Conservation (phyloP, 2,797 vertebrate species). For the Tokudaia tokunoshimensis region DNA sequence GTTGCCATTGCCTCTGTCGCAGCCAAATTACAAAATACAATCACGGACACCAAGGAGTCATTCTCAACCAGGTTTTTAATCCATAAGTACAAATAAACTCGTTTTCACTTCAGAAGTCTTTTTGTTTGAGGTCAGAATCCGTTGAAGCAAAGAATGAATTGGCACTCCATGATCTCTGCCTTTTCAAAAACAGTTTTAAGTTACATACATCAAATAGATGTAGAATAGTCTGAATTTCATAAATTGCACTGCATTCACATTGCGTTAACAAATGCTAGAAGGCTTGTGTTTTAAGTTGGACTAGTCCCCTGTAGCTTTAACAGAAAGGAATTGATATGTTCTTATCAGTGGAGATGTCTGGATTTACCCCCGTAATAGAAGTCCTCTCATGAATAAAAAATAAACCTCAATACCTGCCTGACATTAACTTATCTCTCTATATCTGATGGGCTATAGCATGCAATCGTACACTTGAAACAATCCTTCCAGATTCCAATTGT, state of each 20-base stretch:
- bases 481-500: neutral
- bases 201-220: neutral
- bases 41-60: neutral
- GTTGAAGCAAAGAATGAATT: neutral
- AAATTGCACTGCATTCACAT: neutral
- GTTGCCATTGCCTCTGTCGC: neutral
- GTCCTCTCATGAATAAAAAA: neutral
- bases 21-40: neutral
- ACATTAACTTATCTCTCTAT: neutral
- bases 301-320: neutral
- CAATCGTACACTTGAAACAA: neutral
- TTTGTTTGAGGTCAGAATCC: neutral
- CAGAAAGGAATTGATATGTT: neutral
- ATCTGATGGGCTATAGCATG: neutral
- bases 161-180: neutral
- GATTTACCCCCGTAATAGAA: neutral
- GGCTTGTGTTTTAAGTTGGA: neutral
- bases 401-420: neutral
- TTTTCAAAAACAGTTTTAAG: neutral
- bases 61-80: neutral
- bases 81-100: neutral
- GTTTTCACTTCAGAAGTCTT: neutral
- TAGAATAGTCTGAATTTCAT: neutral
- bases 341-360: neutral
- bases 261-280: neutral